Conservation (phyloP, 2,113 vertebrate species). For the Orycteropus afer region DNA sequence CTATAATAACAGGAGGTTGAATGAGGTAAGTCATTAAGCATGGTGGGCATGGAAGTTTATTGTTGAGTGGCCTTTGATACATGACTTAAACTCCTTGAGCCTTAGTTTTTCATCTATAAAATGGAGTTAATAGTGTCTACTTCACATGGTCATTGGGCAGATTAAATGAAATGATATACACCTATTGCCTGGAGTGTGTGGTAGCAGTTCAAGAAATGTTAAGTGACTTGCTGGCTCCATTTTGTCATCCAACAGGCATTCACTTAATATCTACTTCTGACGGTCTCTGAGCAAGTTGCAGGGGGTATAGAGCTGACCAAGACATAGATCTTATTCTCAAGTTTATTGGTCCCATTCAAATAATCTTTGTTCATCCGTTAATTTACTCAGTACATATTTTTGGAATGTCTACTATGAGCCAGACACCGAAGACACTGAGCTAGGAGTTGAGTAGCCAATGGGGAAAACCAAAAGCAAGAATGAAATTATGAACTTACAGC, state of each 20-base stretch:
- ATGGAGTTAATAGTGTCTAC: background rate
- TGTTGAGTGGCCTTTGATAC: background rate
- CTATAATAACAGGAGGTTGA: background rate
- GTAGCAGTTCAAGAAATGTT: background rate
- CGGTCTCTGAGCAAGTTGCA: background rate
- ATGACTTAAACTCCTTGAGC: background rate
- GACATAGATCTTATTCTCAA: background rate
- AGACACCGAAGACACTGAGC: background rate
- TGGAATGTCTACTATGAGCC: background rate
- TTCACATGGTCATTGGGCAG: background rate
- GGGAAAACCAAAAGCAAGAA: background rate
- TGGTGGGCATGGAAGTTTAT: background rate
- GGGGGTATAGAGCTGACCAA: background rate
- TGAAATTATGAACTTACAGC: background rate
- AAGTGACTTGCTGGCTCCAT: background rate
- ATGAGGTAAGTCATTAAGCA: background rate
- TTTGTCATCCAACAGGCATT: background rate
- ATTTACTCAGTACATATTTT: background rate
- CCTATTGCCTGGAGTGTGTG: background rate
- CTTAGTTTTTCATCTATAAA: background rate
- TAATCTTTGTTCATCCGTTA: background rate
- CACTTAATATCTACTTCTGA: background rate
- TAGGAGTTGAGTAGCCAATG: background rate
- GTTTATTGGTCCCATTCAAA: background rate
- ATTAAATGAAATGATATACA: background rate